Evolutionary conservation across 2,113 vertebrate species (phyloP).

Genomic region (Cyanoliseus patagonus): DNA sequence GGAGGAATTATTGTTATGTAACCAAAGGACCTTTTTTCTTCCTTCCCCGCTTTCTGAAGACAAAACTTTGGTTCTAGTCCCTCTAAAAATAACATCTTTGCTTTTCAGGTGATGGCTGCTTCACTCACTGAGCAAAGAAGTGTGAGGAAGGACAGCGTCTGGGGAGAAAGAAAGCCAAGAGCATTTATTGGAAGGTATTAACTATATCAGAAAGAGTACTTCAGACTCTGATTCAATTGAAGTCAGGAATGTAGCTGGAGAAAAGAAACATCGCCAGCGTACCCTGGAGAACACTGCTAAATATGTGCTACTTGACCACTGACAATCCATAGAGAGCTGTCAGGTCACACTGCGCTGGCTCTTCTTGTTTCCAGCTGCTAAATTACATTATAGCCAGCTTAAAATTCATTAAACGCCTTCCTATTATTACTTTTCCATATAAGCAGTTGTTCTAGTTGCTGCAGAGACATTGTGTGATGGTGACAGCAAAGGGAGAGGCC

Average conservation of each 20-base stretch:
- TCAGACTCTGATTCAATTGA: conserved; percentile 59
- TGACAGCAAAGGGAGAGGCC: conserved; percentile 19
- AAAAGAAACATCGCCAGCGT: background rate
- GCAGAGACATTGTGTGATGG: conserved; percentile 27
- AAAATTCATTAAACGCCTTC: conserved; percentile 63
- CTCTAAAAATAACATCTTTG: background rate
- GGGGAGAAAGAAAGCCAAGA: conserved; percentile 28
- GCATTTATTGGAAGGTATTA: conserved; percentile 43
- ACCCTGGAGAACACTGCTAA: conserved; percentile 50
- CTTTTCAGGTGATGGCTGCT: background rate
- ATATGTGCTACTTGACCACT: conserved; percentile 50
- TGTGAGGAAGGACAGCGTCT: background rate
- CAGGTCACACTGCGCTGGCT: conserved; percentile 54
- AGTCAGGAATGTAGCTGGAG: conserved; percentile 31
- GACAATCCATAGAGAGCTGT: conserved; percentile 56
- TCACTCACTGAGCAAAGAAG: background rate
- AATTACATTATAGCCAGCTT: conserved; percentile 64
- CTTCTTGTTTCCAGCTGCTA: conserved; percentile 56
- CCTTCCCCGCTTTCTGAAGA: background rate
- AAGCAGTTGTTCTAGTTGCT: conserved; percentile 47
- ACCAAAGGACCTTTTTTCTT: background rate
- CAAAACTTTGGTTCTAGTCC: background rate
- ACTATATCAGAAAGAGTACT: conserved; percentile 47
- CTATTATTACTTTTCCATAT: conserved; percentile 60
- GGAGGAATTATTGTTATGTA: background rate